phyloP scores from a whole-genome alignment of 2,797 vertebrate genomes.

The Cottoperca gobio region DNA sequence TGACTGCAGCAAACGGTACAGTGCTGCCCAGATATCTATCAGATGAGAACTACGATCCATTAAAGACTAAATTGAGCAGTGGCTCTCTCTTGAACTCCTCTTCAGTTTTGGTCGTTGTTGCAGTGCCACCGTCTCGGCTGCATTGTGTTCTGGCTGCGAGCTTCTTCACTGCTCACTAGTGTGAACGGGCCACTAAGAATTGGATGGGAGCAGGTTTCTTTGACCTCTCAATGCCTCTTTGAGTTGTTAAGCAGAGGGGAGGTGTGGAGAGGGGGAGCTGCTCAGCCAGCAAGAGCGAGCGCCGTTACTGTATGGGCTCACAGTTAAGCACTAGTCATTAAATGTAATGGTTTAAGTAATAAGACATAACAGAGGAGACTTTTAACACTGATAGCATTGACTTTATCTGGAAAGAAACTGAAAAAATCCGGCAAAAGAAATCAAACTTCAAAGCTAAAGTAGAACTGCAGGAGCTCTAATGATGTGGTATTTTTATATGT shows the following conservation, averaged over 20 bases:
- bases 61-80: constrained; percentile 1
- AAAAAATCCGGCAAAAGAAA: not conserved
- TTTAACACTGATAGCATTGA: not conserved
- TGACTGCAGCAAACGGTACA: not conserved
- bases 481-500: not conserved
- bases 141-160: constrained; percentile 25
- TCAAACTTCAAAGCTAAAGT: not conserved
- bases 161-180: constrained; percentile 8
- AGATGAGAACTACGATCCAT: not conserved
- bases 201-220: constrained; percentile 9
- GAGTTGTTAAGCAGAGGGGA: constrained; percentile 30
- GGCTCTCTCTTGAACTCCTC: not conserved
- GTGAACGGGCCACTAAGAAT: constrained; percentile 27
- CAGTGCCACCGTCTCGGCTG: constrained; percentile 9
- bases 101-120: not conserved
- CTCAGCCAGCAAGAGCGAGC: constrained; percentile 5
- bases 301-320: not conserved
- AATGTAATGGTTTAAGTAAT: not conserved
- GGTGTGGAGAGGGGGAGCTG: constrained; percentile 12
- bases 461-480: not conserved
- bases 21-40: not conserved
- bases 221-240: constrained; percentile 21
- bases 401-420: not conserved
- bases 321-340: constrained; percentile 8
- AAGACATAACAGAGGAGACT: not conserved